Evolutionary conservation across 1,140 invertebrate species (phyloP).

Genomic region (Sitophilus oryzae): DNA sequence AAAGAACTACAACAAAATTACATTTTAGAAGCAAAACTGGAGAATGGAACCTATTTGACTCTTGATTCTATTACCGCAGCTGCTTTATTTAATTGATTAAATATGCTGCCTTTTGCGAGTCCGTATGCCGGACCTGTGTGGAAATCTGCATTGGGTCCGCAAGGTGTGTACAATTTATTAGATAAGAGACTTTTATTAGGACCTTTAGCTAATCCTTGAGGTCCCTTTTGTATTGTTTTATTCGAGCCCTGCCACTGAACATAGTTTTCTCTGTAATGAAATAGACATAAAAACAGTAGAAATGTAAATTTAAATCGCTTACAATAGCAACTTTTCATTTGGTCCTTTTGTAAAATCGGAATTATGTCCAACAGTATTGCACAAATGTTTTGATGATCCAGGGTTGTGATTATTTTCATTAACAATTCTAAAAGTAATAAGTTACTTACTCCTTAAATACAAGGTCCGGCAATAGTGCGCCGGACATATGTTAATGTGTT

Average conservation of each 20-base stretch:
- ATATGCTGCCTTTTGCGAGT: conserved; percentile 63
- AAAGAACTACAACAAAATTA: too few relatives aligned
- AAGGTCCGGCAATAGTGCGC: too few relatives aligned
- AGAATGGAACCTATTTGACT: too few relatives aligned
- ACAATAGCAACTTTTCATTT: conserved; percentile 62
- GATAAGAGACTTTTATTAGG: conserved; percentile 48
- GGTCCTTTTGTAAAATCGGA: conserved; percentile 56
- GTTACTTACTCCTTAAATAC: too few relatives aligned
- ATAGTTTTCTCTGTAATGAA: conserved; percentile 55
- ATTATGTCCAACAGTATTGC: conserved; percentile 55
- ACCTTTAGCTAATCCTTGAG: conserved; percentile 49
- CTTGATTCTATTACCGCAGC: too few relatives aligned
- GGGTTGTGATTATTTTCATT: conserved; percentile 44
- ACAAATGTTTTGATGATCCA: conserved; percentile 50
- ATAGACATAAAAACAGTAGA: background rate
- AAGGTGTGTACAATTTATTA: conserved; percentile 47
- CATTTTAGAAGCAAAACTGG: too few relatives aligned
- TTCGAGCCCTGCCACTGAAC: conserved; percentile 65
- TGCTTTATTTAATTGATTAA: conserved; percentile 54
- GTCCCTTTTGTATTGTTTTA: conserved; percentile 46
- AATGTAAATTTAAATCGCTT: conserved; percentile 38
- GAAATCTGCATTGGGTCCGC: conserved; percentile 55
- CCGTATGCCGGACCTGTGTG: conserved; percentile 57
- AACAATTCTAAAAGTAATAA: conserved; percentile 30
- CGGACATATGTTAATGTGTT: too few relatives aligned